Percentiles rank a stretch among this genome's conserved stretches.
These are phyloP conservation scores for Congeria kusceri DNA, from an alignment of 2,888 invertebrate species.

Conservation along the genomic window DNA sequence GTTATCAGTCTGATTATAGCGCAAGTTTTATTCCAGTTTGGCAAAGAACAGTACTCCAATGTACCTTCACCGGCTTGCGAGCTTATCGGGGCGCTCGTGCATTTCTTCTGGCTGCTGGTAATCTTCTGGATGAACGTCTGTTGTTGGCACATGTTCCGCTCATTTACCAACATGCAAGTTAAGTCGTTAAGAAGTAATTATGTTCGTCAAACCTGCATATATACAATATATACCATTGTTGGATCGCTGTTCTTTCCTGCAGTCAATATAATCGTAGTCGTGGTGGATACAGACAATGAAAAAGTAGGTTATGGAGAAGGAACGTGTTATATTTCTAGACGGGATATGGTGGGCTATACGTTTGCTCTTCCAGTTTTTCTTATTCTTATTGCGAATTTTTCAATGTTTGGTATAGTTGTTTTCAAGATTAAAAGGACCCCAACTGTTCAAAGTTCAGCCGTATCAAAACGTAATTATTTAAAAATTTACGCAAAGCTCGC, in stretches of 20 bases:
- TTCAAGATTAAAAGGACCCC: conserved; percentile 35
- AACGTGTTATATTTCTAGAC: conserved; percentile 41
- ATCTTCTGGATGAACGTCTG: conserved; percentile 57
- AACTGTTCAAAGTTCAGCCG: conserved; percentile 10
- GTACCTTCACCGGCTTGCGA: conserved; percentile 29
- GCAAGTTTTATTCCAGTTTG: conserved; percentile 49
- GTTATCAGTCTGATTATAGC: conserved; percentile 33
- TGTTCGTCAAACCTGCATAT: too few relatives aligned
- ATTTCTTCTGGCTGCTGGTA: conserved; percentile 53
- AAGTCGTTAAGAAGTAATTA: not conserved
- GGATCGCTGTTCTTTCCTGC: too few relatives aligned
- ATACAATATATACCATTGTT: too few relatives aligned
- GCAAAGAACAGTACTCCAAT: conserved; percentile 4
- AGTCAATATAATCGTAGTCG: too few relatives aligned
- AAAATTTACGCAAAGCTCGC: conserved; percentile 52
- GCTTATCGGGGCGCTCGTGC: conserved; percentile 35
- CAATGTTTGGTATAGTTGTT: conserved; percentile 35
- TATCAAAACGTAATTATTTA: conserved; percentile 35
- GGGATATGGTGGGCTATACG: too few relatives aligned
- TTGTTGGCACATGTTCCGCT: conserved; percentile 46
- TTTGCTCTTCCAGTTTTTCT: conserved; percentile 41
- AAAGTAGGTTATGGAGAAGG: conserved; percentile 46
- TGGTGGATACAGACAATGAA: not conserved
- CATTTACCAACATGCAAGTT: conserved; percentile 15
- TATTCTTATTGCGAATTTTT: conserved; percentile 25